Conservation (phyloP, 1,140 invertebrate genomes). For the Drosophila fuyamai region DNA sequence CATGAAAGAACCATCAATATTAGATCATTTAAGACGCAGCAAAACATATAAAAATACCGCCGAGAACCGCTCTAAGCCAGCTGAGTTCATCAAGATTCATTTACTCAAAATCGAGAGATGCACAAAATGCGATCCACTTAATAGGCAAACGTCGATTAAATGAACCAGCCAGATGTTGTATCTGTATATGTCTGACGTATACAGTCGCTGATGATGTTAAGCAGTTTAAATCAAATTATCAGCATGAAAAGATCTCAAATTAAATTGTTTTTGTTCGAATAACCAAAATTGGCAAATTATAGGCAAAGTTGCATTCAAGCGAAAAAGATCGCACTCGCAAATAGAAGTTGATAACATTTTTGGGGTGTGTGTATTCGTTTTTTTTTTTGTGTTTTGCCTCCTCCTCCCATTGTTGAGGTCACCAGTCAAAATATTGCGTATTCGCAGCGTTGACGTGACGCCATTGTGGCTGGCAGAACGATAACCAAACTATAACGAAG, state of each 20-base stretch:
- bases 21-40: constrained; percentile 10
- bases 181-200: constrained; percentile 6
- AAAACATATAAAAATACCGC: constrained; percentile 6
- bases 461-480: constrained; percentile 57
- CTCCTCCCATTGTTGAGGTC: constrained; percentile 60
- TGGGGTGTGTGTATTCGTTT: constrained; percentile 16
- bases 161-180: constrained; percentile 44
- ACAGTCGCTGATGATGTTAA: constrained; percentile 9
- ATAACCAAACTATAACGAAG: constrained; percentile 14
- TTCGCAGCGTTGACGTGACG: constrained; percentile 61
- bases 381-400: constrained; percentile 1
- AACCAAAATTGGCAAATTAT: constrained; percentile 63
- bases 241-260: constrained; percentile 59
- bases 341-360: constrained; percentile 18
- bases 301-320: constrained; percentile 69
- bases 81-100: constrained; percentile 43
- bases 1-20: constrained; percentile 16
- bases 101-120: constrained; percentile 40
- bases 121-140: constrained; percentile 50
- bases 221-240: constrained; percentile 66
- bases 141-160: constrained; percentile 45
- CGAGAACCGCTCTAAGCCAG: constrained; percentile 32
- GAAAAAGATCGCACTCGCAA: constrained; percentile 25
- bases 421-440: constrained; percentile 74
- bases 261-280: constrained; percentile 46